A percentile compares a stretch with the other conserved stretches of the same genome.
Evolutionary conservation across 2,113 vertebrate species (phyloP).

Genomic region (Phrynosoma blainvillii): DNA sequence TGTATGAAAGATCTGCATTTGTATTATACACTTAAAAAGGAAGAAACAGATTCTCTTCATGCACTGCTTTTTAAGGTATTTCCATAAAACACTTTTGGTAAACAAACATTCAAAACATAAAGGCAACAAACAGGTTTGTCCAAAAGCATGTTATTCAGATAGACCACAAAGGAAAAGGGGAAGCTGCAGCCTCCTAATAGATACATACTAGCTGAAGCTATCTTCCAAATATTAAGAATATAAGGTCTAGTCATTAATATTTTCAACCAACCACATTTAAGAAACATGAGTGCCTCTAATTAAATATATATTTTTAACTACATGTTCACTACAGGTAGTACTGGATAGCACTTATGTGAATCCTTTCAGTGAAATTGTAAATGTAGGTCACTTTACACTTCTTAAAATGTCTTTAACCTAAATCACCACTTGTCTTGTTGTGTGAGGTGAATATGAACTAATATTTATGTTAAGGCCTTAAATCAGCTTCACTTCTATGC

Average conservation of each 20-base stretch:
- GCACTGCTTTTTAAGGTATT: background rate
- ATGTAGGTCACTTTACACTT: background rate
- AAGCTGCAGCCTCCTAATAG: background rate
- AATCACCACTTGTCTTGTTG: background rate
- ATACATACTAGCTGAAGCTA: background rate
- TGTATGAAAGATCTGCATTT: slow-evolving; percentile 10
- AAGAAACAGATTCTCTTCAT: background rate
- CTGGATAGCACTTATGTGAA: background rate
- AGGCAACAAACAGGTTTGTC: background rate
- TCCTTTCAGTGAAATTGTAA: background rate
- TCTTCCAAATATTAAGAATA: background rate
- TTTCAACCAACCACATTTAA: background rate
- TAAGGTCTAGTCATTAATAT: background rate
- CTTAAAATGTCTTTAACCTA: background rate
- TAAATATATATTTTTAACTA: background rate
- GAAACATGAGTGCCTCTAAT: background rate
- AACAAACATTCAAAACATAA: background rate
- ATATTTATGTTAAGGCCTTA: background rate
- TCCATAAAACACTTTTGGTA: background rate
- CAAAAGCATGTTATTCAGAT: background rate
- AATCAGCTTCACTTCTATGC: slow-evolving; percentile 8
- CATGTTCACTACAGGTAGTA: background rate
- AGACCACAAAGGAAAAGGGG: background rate
- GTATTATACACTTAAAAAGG: slow-evolving; percentile 28
- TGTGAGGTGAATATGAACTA: slow-evolving; percentile 19